These are phyloP conservation scores for Saguinus midas DNA, from an alignment of 2,113 vertebrate species.

Conservation along the genomic window DNA sequence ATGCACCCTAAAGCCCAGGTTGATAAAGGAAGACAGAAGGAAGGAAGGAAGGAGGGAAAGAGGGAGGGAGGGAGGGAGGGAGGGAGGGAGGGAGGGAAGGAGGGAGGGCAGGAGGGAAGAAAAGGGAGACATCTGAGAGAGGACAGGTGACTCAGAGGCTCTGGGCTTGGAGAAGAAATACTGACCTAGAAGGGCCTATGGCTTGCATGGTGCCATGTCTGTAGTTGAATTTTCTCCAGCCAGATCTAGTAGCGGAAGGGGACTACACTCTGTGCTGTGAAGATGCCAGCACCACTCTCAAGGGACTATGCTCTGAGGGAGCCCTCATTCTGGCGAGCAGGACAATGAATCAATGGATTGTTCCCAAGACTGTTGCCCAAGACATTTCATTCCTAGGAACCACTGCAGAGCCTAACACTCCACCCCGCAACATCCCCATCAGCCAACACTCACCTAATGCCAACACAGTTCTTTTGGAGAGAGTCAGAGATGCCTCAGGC, in stretches of 20 bases:
- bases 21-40: background rate
- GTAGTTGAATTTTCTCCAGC: background rate
- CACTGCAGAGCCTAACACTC: background rate
- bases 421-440: no score
- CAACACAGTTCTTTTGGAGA: background rate
- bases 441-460: no score
- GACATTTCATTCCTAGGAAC: background rate
- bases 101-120: no score
- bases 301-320: accelerated
- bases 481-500: accelerated
- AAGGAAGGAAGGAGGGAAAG: background rate
- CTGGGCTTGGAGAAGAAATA: no score
- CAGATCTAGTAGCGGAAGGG: background rate
- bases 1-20: background rate
- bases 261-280: background rate
- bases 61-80: no score
- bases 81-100: no score
- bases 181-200: background rate
- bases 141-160: background rate
- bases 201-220: no score
- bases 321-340: background rate
- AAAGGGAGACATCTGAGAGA: no score
- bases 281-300: background rate
- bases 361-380: no score
- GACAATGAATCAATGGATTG: no score